A percentile compares a stretch with the other conserved stretches of the same genome.
Conservation (phyloP, 2,797 vertebrate species). For the Moxostoma hubbsi region DNA sequence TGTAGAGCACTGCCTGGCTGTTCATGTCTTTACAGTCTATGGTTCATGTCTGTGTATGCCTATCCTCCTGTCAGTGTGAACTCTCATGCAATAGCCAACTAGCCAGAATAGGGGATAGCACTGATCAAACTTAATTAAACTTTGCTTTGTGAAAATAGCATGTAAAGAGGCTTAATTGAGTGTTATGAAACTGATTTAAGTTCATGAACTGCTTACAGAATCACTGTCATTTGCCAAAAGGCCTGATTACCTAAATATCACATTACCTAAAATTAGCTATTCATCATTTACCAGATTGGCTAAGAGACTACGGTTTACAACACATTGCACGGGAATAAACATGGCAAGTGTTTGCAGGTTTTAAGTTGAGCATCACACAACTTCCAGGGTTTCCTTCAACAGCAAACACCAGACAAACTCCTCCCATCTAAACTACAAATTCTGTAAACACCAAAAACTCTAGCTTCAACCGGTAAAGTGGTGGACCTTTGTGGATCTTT, state of each 20-base stretch:
- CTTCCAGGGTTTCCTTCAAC: background rate
- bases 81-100: background rate
- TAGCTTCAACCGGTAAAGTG: no score
- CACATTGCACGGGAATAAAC: background rate
- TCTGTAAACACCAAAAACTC: background rate
- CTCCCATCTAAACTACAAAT: background rate
- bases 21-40: background rate
- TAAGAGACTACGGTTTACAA: background rate
- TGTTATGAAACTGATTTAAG: background rate
- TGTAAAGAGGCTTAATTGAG: background rate
- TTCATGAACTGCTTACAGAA: background rate
- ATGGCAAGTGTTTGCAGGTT: background rate
- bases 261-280: no score
- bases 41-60: background rate
- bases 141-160: background rate
- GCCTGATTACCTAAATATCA: background rate
- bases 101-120: no score
- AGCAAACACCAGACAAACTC: background rate
- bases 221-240: background rate
- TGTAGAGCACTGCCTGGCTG: no score
- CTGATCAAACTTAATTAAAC: no score
- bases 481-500: background rate
- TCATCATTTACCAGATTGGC: background rate
- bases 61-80: background rate
- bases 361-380: slow-evolving; percentile 7